Base-by-base conservation (phyloP, 2,888 invertebrate genomes). In the Chirona hameri region DNA sequence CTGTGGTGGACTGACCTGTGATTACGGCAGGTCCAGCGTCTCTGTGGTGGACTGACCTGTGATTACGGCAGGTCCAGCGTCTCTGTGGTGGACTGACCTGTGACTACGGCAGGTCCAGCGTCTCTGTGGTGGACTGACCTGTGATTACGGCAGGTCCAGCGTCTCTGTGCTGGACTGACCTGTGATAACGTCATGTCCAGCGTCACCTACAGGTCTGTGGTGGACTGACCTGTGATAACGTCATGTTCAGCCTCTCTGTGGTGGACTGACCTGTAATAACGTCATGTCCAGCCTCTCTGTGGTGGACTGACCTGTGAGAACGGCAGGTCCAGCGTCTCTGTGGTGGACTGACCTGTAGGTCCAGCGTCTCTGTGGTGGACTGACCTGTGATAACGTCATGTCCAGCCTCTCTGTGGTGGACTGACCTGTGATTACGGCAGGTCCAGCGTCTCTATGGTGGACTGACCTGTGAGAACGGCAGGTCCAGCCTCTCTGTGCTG, bases 401-500 rank as follows among this genome's bases (percentile, higher is more conserved):
- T n/a, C n/a, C n/a, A n/a, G 39, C 4, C 7, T 39, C 4, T 2
- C 7, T 2, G 7, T 7, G 2, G 39, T n/a, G n/a, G n/a, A n/a
- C n/a, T n/a, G n/a, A 39, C 39, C 39, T 39, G 39, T 7, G 7
- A 5, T 39, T 5, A 39, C 39, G 2, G 39, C 39, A 39, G 39
- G 39, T 39, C 39, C 39, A 39, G 39, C 39, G 7, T 39, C 55
- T 55, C 81, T 60, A 60, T 24, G 1, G 60, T 24, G 24, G 24
- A 60, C 24, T 24, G 21, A 82, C 39, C 82, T n/a, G 27, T 18
- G 80, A 80, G 31, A 81, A 57, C 10, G 80, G 65, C 29, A 82
- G 81, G 65, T 55, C 81, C 29, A 60, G 60, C 60, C 24, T 60
- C 60, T 60, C 60, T 10, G 57, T 82, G 52, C 55, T 55, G 76